Percentiles rank a stretch among this genome's conserved stretches.
phyloP scores from a whole-genome alignment of 2,797 vertebrate genomes.

The Picus viridis region DNA sequence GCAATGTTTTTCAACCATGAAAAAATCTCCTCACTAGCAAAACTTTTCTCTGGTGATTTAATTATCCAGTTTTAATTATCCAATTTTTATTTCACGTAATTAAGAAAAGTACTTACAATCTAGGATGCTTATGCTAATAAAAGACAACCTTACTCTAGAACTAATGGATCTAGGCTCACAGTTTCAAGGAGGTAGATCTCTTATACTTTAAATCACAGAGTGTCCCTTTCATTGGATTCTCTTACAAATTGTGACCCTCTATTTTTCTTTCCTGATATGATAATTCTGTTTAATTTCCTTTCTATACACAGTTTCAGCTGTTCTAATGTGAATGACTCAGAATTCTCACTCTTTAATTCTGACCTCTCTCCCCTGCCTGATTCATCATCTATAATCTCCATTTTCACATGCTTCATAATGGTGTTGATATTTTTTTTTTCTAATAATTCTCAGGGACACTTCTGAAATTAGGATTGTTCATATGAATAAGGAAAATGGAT shows the following conservation, averaged over 20 bases:
- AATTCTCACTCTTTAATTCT: background rate
- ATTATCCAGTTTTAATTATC: too few relatives aligned
- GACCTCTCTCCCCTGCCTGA: background rate
- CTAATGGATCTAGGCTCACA: background rate
- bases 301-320: background rate
- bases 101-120: background rate
- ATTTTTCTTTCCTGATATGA: background rate
- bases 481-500: background rate
- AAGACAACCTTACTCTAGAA: background rate
- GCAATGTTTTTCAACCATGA: background rate
- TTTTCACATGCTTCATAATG: background rate
- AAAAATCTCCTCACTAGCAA: background rate
- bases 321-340: background rate
- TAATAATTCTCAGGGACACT: background rate
- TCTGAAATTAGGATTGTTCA: background rate
- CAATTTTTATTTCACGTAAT: too few relatives aligned
- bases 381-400: background rate
- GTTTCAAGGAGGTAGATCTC: background rate
- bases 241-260: background rate
- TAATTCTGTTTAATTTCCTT: background rate
- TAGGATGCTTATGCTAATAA: background rate
- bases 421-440: conserved; percentile 23
- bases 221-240: background rate
- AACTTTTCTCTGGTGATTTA: background rate
- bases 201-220: background rate